These are phyloP conservation scores for Aphyosemion australe DNA, from an alignment of 2,113 vertebrate genomes.

Conservation along the genomic window DNA sequence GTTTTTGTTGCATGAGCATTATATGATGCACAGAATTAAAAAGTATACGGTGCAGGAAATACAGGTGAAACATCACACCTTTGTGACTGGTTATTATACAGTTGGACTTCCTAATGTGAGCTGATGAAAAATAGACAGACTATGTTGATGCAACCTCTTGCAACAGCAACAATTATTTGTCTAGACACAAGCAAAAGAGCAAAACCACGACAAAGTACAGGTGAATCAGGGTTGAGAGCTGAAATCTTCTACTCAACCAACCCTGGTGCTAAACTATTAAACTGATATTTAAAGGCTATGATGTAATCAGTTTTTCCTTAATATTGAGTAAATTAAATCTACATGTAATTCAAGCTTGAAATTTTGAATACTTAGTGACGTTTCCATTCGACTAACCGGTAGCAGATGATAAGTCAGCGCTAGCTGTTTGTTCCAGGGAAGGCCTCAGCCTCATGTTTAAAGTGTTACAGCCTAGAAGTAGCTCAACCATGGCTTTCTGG, in stretches of 20 bases:
- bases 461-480: too few relatives aligned
- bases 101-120: not conserved
- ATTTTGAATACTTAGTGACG: too few relatives aligned
- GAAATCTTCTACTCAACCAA: too few relatives aligned
- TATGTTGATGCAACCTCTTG: constrained; percentile 59
- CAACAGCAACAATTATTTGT: constrained; percentile 47
- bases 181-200: constrained; percentile 33
- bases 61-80: not conserved
- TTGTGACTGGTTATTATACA: constrained; percentile 3
- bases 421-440: too few relatives aligned
- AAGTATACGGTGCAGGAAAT: not conserved
- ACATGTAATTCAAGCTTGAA: too few relatives aligned
- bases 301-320: not conserved
- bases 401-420: too few relatives aligned
- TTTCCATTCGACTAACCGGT: too few relatives aligned
- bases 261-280: not conserved
- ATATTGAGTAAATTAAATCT: not conserved
- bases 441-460: too few relatives aligned
- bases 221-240: too few relatives aligned
- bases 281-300: not conserved
- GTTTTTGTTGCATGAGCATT: not conserved
- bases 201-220: constrained; percentile 6
- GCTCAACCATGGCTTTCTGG: too few relatives aligned
- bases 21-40: not conserved
- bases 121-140: constrained; percentile 10